Evolutionary conservation across 2,888 invertebrate genomes (phyloP).

Genomic region (Drosophila multiciliata): DNA sequence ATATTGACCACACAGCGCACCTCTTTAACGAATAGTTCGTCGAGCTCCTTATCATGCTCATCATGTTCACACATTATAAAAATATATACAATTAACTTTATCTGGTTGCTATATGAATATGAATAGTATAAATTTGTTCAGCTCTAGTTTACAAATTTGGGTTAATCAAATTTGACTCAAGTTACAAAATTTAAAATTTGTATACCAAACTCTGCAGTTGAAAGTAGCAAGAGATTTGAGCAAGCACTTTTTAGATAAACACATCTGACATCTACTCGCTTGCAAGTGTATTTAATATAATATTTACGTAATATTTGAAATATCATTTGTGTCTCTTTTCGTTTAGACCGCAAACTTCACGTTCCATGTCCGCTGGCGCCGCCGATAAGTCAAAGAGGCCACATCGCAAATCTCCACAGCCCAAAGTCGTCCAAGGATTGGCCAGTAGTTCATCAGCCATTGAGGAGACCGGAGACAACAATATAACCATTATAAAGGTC

Average conservation of each 20-base stretch:
- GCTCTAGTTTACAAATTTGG: background rate
- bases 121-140: background rate
- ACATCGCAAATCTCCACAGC: conserved; percentile 58
- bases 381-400: conserved; percentile 74
- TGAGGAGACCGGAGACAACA: conserved; percentile 80
- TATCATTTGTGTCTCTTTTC: background rate
- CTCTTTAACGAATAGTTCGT: conserved; percentile 55
- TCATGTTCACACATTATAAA: conserved; percentile 12
- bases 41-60: conserved; percentile 41
- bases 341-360: conserved; percentile 82
- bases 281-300: background rate
- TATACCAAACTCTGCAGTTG: background rate
- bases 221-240: too few relatives aligned
- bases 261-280: background rate
- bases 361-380: conserved; percentile 82
- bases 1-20: conserved; percentile 43
- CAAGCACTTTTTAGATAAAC: background rate
- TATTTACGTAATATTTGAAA: background rate
- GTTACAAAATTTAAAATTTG: background rate
- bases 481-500: conserved; percentile 88
- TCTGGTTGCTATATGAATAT: conserved; percentile 1
- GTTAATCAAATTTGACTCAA: background rate
- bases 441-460: conserved; percentile 35
- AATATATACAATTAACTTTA: background rate
- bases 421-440: conserved; percentile 29